Conservation (phyloP, 1,140 invertebrate genomes). For the Idris sp. region DNA sequence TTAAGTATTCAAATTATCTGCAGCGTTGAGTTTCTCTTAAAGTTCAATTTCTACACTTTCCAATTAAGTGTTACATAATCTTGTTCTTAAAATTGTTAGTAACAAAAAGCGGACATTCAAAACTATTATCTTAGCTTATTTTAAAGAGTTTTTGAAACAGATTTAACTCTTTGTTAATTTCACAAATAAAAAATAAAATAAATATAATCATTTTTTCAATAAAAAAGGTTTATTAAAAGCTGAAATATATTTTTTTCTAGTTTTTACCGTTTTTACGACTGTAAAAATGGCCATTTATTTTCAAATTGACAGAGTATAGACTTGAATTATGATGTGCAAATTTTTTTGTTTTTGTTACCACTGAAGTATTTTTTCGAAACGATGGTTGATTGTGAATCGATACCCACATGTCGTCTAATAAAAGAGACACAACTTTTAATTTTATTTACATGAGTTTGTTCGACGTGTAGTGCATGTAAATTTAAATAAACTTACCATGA, state of each 20-base stretch:
- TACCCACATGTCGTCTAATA: conserved; percentile 36
- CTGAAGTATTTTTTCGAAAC: conserved; percentile 37
- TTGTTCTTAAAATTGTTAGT: too few relatives aligned
- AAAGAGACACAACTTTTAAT: conserved; percentile 32
- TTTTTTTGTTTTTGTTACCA: conserved; percentile 19
- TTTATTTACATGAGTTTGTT: conserved; percentile 31
- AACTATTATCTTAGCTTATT: too few relatives aligned
- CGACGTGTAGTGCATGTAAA: conserved; percentile 3
- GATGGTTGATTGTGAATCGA: conserved; percentile 55
- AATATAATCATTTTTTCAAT: too few relatives aligned
- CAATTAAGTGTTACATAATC: too few relatives aligned
- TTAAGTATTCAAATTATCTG: conserved; percentile 6
- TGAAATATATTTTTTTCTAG: too few relatives aligned
- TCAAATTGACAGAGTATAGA: conserved; percentile 31
- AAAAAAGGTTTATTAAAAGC: too few relatives aligned
- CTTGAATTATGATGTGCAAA: conserved; percentile 34
- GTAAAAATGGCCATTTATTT: conserved; percentile 13
- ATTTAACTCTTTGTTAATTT: conserved; percentile 8
- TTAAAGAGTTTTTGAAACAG: too few relatives aligned
- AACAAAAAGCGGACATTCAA: too few relatives aligned
- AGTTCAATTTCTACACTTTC: too few relatives aligned
- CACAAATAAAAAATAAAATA: too few relatives aligned
- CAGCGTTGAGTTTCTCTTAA: conserved; percentile 9
- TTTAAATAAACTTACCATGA: conserved; percentile 11
- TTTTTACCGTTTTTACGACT: neutral